Conservation (phyloP, 2,797 vertebrate genomes). For the Discoglossus pictus region DNA sequence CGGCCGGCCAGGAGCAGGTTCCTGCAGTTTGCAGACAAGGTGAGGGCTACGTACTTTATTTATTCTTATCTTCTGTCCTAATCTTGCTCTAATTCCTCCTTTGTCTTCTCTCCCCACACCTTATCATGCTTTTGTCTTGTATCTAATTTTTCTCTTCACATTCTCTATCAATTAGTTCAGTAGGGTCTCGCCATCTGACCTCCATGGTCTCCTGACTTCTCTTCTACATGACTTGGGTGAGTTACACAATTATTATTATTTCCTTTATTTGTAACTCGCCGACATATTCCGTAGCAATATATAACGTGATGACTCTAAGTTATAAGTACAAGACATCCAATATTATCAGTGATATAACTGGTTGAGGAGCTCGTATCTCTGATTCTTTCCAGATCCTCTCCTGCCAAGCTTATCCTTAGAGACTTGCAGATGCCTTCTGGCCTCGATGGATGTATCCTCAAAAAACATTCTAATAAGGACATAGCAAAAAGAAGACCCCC, state of each 20-base stretch:
- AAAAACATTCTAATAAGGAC: not conserved
- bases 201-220: conserved; percentile 24
- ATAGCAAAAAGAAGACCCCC: too few relatives aligned
- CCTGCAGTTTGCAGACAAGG: conserved; percentile 16
- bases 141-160: not conserved
- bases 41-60: not conserved
- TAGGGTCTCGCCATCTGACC: conserved; percentile 4
- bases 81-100: not conserved
- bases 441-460: conserved; percentile 78
- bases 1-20: conserved; percentile 5
- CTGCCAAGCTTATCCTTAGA: conserved; percentile 58
- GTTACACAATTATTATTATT: too few relatives aligned
- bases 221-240: conserved; percentile 33
- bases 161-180: not conserved
- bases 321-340: too few relatives aligned
- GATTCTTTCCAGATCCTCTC: conserved; percentile 29
- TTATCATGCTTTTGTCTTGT: not conserved
- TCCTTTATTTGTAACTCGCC: too few relatives aligned
- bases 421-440: conserved; percentile 74
- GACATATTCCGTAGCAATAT: too few relatives aligned
- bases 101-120: not conserved
- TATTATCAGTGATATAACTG: too few relatives aligned
- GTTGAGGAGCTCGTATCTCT: too few relatives aligned
- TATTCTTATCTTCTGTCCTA: not conserved
- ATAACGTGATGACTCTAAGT: too few relatives aligned